Conservation (phyloP, 2,888 invertebrate genomes). For the Trachelus iudaicus region DNA sequence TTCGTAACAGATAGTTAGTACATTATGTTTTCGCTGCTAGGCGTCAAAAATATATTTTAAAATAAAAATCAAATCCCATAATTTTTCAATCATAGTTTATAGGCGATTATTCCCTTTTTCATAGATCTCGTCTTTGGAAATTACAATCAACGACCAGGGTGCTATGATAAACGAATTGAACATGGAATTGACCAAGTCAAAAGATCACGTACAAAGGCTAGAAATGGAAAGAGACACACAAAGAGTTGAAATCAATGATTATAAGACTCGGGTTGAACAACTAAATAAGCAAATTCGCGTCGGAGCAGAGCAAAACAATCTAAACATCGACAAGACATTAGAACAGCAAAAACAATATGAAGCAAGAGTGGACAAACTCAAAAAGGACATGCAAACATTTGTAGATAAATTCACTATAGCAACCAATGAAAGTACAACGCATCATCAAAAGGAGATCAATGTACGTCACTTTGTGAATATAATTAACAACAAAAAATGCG, state of each 20-base stretch:
- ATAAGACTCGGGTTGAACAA: conserved; percentile 50
- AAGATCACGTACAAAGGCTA: conserved; percentile 60
- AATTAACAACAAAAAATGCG: not conserved
- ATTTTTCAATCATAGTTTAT: conserved; percentile 54
- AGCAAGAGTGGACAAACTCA: conserved; percentile 53
- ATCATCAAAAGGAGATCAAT: conserved; percentile 49
- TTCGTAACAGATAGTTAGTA: too few relatives aligned
- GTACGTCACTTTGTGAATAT: conserved; percentile 25
- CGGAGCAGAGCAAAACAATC: conserved; percentile 41
- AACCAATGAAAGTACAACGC: conserved; percentile 40
- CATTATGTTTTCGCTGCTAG: not conserved
- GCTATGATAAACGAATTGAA: conserved; percentile 40
- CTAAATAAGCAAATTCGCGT: conserved; percentile 50
- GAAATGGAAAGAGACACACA: conserved; percentile 71
- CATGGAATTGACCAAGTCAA: conserved; percentile 39
- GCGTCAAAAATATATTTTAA: not conserved
- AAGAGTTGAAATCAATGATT: conserved; percentile 61
- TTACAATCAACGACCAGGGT: conserved; percentile 39
- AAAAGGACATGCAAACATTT: conserved; percentile 56
- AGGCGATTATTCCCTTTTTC: conserved; percentile 45
- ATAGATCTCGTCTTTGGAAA: conserved; percentile 59
- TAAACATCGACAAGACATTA: conserved; percentile 42
- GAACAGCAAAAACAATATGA: conserved; percentile 56
- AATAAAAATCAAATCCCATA: conserved; percentile 30
- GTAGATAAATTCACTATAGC: conserved; percentile 52